Conservation (phyloP, 2,888 invertebrate genomes). For the Bhutanitis thaidina region DNA sequence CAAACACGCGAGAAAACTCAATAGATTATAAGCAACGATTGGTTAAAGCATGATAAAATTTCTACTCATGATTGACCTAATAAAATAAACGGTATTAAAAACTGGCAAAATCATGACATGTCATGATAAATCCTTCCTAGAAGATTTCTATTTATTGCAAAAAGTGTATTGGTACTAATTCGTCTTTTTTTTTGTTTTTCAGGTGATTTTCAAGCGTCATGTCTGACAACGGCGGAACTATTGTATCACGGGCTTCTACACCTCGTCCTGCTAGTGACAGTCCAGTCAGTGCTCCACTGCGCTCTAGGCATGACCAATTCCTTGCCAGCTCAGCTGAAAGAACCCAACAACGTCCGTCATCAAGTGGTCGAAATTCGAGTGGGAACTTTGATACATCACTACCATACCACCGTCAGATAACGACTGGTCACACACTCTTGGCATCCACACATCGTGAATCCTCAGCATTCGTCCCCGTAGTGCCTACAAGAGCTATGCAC, state of each 20-base stretch:
- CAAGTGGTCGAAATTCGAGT: slow-evolving; percentile 72
- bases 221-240: slow-evolving; percentile 71
- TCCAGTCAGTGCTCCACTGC: slow-evolving; percentile 61
- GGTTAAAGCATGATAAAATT: slow-evolving; percentile 29
- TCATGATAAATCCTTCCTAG: no score
- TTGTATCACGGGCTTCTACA: slow-evolving; percentile 70
- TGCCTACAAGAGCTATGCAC: slow-evolving; percentile 88
- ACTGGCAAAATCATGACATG: no score
- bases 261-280: slow-evolving; percentile 72
- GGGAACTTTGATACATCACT: slow-evolving; percentile 82
- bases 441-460: slow-evolving; percentile 85
- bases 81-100: background rate
- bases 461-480: slow-evolving; percentile 93
- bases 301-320: slow-evolving; percentile 82
- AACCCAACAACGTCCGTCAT: slow-evolving; percentile 67
- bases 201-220: slow-evolving; percentile 62
- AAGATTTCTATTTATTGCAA: background rate
- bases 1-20: no score
- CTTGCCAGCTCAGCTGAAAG: slow-evolving; percentile 76
- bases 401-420: slow-evolving; percentile 84
- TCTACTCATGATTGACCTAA: slow-evolving; percentile 6
- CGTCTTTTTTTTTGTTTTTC: slow-evolving; percentile 43
- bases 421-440: slow-evolving; percentile 69
- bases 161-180: background rate
- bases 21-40: slow-evolving; percentile 44